phyloP scores from a whole-genome alignment of 92 coral and sea anemone genomes.

The Desmophyllum pertusum region DNA sequence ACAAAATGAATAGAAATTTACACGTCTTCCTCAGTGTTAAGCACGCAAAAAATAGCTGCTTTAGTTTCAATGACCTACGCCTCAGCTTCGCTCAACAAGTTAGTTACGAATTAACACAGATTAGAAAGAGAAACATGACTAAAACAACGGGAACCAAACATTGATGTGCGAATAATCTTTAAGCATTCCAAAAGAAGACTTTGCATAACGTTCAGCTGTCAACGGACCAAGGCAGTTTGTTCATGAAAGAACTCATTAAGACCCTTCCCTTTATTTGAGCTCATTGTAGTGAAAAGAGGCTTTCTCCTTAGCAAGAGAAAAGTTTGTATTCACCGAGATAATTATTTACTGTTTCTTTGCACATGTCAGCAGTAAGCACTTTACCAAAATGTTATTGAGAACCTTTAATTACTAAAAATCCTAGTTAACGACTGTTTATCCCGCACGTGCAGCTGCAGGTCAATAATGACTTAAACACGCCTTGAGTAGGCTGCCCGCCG shows the following conservation, averaged over 20 bases:
- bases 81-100: neutral
- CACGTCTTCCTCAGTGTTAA: conserved; percentile 2
- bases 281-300: conserved; percentile 5
- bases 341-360: conserved; percentile 29
- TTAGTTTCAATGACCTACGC: neutral
- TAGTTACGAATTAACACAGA: conserved; percentile 10
- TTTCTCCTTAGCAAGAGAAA: neutral
- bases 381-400: conserved; percentile 36
- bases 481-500: conserved; percentile 34
- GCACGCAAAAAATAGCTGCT: neutral
- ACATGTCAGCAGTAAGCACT: conserved; percentile 30
- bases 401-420: conserved; percentile 27
- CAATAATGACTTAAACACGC: conserved; percentile 52
- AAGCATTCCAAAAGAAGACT: conserved; percentile 24
- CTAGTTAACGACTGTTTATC: conserved; percentile 38
- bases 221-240: neutral
- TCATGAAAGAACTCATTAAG: conserved; percentile 24
- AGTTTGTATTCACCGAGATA: conserved; percentile 18
- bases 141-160: neutral
- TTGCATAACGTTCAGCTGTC: conserved; percentile 40
- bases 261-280: conserved; percentile 1
- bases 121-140: neutral
- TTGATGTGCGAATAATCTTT: conserved; percentile 4
- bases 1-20: conserved; percentile 2
- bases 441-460: conserved; percentile 14